phyloP scores from a whole-genome alignment of 2,888 invertebrate species.

The Drosophila histrio region DNA sequence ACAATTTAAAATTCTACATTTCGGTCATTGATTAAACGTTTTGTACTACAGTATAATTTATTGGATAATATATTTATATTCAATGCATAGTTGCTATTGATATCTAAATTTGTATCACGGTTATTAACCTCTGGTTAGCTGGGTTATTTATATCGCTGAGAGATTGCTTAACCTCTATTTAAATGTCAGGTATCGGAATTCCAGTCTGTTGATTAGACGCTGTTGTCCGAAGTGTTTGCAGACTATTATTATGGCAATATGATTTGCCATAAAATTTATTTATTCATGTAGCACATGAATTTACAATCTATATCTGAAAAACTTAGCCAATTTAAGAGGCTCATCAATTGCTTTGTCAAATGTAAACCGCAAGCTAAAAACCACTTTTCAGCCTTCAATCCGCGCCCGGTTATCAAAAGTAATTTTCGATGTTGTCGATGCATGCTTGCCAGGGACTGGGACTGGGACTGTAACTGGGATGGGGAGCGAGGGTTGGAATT shows the following conservation, averaged over 20 bases:
- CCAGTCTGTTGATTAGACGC: slow-evolving; percentile 42
- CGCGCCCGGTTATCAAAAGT: slow-evolving; percentile 73
- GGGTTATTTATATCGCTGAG: not conserved
- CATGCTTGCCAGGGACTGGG: not conserved
- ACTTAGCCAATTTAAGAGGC: slow-evolving; percentile 57
- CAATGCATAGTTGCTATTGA: not conserved
- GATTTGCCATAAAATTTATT: slow-evolving; percentile 43
- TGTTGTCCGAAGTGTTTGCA: slow-evolving; percentile 31
- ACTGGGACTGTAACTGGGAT: not conserved
- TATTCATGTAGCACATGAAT: slow-evolving; percentile 34
- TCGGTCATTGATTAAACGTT: slow-evolving; percentile 7
- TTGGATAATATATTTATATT: not conserved
- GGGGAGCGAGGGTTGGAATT: not conserved
- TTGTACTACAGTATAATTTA: slow-evolving; percentile 4
- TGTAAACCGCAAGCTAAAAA: slow-evolving; percentile 67
- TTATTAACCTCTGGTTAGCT: slow-evolving; percentile 7
- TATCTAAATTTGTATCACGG: slow-evolving; percentile 2
- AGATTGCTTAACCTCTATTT: slow-evolving; percentile 16
- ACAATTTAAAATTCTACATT: not conserved
- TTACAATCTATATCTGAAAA: slow-evolving; percentile 26
- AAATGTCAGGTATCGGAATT: slow-evolving; percentile 26
- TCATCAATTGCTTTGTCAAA: slow-evolving; percentile 78
- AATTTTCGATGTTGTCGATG: slow-evolving; percentile 53
- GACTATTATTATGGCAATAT: slow-evolving; percentile 49
- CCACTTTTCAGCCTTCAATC: slow-evolving; percentile 70